Conservation (phyloP, 2,113 vertebrate genomes). For the Muntiacus reevesi region DNA sequence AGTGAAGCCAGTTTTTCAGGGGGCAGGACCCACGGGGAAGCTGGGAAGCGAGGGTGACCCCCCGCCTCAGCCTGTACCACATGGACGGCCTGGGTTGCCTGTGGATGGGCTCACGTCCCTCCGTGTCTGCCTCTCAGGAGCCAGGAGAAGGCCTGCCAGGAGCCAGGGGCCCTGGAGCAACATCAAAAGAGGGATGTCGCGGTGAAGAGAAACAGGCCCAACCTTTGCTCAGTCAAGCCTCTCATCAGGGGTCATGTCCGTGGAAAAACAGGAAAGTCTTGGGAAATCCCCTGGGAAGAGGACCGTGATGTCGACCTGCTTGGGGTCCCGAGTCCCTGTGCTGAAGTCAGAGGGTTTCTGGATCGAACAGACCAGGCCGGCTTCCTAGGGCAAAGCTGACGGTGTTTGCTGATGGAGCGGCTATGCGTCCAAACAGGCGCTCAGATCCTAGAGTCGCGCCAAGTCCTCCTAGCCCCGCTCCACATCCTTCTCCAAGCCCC, state of each 20-base stretch:
- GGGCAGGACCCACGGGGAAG: background rate
- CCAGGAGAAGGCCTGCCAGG: accelerated
- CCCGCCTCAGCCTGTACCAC: background rate
- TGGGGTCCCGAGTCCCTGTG: background rate
- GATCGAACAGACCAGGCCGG: background rate
- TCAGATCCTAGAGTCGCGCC: background rate
- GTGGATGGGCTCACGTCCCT: background rate
- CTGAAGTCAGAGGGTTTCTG: background rate
- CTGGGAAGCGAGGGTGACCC: accelerated
- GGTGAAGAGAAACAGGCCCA: background rate
- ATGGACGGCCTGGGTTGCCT: accelerated
- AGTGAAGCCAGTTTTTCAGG: background rate
- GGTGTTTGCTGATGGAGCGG: background rate
- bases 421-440: accelerated
- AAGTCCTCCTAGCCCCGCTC: background rate
- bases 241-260: background rate
- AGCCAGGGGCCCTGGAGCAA: background rate
- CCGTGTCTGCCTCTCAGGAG: background rate
- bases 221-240: background rate
- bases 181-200: background rate
- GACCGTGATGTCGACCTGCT: background rate
- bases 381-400: background rate
- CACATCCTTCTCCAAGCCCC: too few species aligned
- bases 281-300: background rate
- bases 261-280: background rate